Base-by-base conservation (phyloP, 2,113 vertebrate genomes). In the Macaca fascicularis region DNA sequence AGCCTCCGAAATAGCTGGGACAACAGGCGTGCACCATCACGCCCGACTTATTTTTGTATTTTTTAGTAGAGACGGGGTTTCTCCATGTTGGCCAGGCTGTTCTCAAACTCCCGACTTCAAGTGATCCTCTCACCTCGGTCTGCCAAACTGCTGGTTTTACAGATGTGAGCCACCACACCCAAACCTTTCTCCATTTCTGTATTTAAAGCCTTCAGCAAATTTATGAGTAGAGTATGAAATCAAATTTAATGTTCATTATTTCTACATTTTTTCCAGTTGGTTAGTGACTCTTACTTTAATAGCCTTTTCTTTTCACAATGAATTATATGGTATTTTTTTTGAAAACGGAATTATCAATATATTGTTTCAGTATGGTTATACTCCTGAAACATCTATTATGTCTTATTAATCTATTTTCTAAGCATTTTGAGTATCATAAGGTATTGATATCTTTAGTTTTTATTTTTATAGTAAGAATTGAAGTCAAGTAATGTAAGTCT, bases 21-120 rank as follows among this genome's bases (percentile, higher is more conserved):
- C 0, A 12, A 27, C 59, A 12, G 25, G 25, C 2, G 0, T 27
- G 25, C 10, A 61, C 25, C 4, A 61, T 11, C 27, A 61, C 8
- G 8, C 10, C 10, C 11, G 59, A 25, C 1, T 27, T 61, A 27
- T 30, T 61, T 61, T 61, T 61, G 25, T 61, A 61, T 27, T 61
- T 61, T 27, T 61, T 27, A 27, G 25, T 30, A 61, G 59, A 27
- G 25, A 27, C 0, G 10, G 25, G 11, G 59, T 61, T 61, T 61
- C 25, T 3, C 59, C 59, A 30, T 61, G 59, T 61, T 61, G 11
- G 25, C 4, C 11, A 11, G 25, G 59, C 25, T 27, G 25, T 30
- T 61, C 59, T 61, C 25, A 5, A 61, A 30, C 11, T 61, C 59
- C 4, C 12, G 59, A 30, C 4, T 25, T 61, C 59, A 61, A 61